Evolutionary conservation across 2,113 vertebrate genomes (phyloP).

Genomic region (Heptranchias perlo): DNA sequence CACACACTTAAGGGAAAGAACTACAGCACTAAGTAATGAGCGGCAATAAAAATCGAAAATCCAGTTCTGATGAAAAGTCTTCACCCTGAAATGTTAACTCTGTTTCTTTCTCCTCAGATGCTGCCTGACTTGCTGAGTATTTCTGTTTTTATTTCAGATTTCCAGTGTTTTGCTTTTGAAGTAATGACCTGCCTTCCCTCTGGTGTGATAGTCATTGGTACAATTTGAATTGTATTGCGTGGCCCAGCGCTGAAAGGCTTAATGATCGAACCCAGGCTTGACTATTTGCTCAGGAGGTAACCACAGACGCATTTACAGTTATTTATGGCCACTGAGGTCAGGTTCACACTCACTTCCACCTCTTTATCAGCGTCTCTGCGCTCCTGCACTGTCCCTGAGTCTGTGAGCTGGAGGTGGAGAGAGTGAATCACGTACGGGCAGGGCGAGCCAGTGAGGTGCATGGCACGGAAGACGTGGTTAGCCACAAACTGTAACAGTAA

Average conservation of each 20-base stretch:
- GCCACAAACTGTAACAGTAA: background rate
- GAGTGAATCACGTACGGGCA: background rate
- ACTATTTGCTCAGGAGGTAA: background rate
- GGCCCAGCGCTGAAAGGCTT: background rate
- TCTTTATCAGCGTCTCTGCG: background rate
- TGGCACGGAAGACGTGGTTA: background rate
- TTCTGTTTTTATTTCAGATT: too few relatives aligned
- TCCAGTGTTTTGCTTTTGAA: too few relatives aligned
- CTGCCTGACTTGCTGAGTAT: too few relatives aligned
- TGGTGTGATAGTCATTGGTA: too few relatives aligned
- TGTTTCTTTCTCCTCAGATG: too few relatives aligned
- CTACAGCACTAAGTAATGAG: background rate
- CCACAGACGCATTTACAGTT: accelerated
- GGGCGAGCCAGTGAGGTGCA: background rate
- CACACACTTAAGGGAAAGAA: background rate
- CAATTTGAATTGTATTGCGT: background rate
- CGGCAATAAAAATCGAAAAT: too few relatives aligned
- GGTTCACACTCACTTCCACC: background rate
- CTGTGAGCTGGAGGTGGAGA: background rate
- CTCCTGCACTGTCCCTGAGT: background rate
- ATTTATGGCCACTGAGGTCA: background rate
- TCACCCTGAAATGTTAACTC: too few relatives aligned
- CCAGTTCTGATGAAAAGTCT: too few relatives aligned
- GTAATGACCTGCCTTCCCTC: too few relatives aligned
- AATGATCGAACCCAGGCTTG: background rate